Percentiles rank a stretch among this genome's conserved stretches.
These are phyloP conservation scores for Melangyna quadrimaculata DNA, from an alignment of 2,888 invertebrate species.

Conservation along the genomic window DNA sequence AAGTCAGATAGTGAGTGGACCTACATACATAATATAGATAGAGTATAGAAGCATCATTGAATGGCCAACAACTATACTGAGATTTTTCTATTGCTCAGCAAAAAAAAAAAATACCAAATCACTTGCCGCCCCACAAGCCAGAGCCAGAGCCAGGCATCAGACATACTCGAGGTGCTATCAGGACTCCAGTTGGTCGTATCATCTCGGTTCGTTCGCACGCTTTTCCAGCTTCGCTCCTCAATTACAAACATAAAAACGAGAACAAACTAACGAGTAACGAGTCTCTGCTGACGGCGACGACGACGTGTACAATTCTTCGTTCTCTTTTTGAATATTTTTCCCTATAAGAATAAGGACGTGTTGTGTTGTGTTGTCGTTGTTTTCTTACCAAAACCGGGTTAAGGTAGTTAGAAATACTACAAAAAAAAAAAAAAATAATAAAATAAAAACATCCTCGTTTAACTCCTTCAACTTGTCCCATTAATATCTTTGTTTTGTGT, in stretches of 20 bases:
- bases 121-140: neutral
- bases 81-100: slow-evolving; percentile 57
- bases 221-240: slow-evolving; percentile 51
- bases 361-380: slow-evolving; percentile 16
- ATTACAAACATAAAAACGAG: neutral
- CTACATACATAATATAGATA: no score
- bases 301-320: slow-evolving; percentile 43
- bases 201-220: slow-evolving; percentile 70
- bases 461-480: slow-evolving; percentile 26
- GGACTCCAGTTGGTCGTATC: slow-evolving; percentile 71
- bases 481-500: slow-evolving; percentile 45
- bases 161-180: slow-evolving; percentile 45
- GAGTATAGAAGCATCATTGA: slow-evolving; percentile 36
- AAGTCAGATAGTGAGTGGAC: slow-evolving; percentile 53
- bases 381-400: slow-evolving; percentile 24
- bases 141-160: slow-evolving; percentile 24
- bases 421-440: slow-evolving; percentile 1
- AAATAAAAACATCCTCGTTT: neutral
- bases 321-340: slow-evolving; percentile 37
- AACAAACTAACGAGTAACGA: slow-evolving; percentile 8
- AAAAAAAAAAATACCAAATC: neutral
- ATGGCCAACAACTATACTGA: slow-evolving; percentile 49
- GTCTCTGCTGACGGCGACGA: neutral
- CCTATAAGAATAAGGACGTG: slow-evolving; percentile 20
- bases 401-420: slow-evolving; percentile 33